phyloP scores from a whole-genome alignment of 2,888 invertebrate species.

The Drosophila mulleri region DNA sequence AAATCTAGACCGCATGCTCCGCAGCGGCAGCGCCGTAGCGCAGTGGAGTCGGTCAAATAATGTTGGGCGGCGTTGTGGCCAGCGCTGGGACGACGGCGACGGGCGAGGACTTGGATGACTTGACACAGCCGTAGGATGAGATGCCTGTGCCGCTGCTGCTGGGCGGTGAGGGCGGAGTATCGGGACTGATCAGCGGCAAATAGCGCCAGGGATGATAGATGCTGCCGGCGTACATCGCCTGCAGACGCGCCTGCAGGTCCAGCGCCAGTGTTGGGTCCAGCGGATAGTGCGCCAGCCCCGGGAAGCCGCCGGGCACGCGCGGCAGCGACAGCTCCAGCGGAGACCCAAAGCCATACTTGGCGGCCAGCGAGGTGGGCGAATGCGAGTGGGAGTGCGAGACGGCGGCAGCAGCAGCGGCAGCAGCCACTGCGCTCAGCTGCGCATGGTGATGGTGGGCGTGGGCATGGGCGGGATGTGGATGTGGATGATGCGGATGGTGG shows the following conservation, averaged over 20 bases:
- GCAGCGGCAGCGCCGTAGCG: constrained; percentile 84
- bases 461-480: constrained; percentile 54
- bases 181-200: constrained; percentile 83
- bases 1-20: constrained; percentile 82
- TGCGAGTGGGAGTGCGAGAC: constrained; percentile 56
- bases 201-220: constrained; percentile 85
- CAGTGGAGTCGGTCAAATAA: constrained; percentile 86
- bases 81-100: constrained; percentile 66
- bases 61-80: constrained; percentile 82
- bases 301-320: constrained; percentile 78
- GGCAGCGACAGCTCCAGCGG: constrained; percentile 84
- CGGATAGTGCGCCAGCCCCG: constrained; percentile 82
- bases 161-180: constrained; percentile 85
- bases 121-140: constrained; percentile 84
- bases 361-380: constrained; percentile 62
- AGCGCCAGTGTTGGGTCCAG: constrained; percentile 84
- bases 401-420: constrained; percentile 55
- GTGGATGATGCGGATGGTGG: constrained; percentile 60
- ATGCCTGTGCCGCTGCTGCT: constrained; percentile 83
- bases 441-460: constrained; percentile 68
- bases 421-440: constrained; percentile 70
- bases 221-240: constrained; percentile 85
- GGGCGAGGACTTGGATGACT: constrained; percentile 84
- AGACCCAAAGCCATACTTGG: constrained; percentile 84
- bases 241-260: constrained; percentile 85